These are phyloP conservation scores for Aphaenogaster ashmeadi DNA, from an alignment of 1,140 invertebrate species.

Conservation along the genomic window DNA sequence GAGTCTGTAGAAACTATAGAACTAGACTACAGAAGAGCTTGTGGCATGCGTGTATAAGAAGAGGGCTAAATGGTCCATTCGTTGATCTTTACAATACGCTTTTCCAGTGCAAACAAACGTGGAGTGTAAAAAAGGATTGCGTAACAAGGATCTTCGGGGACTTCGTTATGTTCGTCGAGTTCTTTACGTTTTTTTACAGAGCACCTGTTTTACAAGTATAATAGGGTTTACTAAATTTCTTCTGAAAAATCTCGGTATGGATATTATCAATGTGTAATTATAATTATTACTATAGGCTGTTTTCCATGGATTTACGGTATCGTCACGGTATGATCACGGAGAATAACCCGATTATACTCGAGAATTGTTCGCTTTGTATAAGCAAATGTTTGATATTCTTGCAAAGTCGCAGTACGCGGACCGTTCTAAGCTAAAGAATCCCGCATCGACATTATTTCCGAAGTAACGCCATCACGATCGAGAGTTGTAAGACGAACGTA, in stretches of 20 bases:
- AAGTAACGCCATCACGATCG: constrained; percentile 33
- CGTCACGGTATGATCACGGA: not conserved
- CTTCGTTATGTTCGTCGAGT: constrained; percentile 21
- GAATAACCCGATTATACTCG: constrained; percentile 47
- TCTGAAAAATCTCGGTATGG: not conserved
- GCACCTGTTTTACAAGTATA: constrained; percentile 60
- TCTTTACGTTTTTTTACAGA: constrained; percentile 29
- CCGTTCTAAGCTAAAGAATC: constrained; percentile 2
- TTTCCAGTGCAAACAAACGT: constrained; percentile 65
- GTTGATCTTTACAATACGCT: constrained; percentile 25
- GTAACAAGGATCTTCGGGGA: constrained; percentile 30
- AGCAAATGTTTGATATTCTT: constrained; percentile 23
- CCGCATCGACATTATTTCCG: not conserved
- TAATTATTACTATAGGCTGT: constrained; percentile 27
- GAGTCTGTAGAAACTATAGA: constrained; percentile 73
- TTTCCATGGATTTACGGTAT: constrained; percentile 41
- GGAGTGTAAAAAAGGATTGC: constrained; percentile 24
- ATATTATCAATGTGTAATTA: constrained; percentile 34
- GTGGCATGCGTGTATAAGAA: constrained; percentile 42
- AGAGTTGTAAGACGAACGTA: constrained; percentile 51
- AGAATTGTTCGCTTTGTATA: constrained; percentile 17
- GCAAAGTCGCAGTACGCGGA: not conserved
- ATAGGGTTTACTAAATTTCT: constrained; percentile 19
- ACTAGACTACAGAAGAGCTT: constrained; percentile 65
- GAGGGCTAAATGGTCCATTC: constrained; percentile 26